Evolutionary conservation across 2,797 vertebrate species (phyloP), one percentile per base, ranked within the genome.

Genomic region (Psittacula derbiana): DNA sequence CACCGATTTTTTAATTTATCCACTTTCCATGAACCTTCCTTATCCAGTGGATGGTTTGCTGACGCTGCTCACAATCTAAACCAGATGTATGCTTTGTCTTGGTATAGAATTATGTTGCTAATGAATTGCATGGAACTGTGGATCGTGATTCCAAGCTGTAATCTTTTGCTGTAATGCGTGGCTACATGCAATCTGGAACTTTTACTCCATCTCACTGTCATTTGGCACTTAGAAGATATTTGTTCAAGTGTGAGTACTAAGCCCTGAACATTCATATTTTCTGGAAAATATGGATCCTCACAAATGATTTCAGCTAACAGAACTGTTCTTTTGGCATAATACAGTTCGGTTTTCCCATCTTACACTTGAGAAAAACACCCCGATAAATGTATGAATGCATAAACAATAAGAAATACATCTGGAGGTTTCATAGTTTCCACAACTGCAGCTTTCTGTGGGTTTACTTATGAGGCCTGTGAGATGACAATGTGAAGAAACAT

Each of bases 361-460:
- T 65, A 47, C 11, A 60, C 53, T 91, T 88, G 28, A 88, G n/a
- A 91, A 94, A 86, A 91, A 80, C 41, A 88, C 19, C 19, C 8
- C 5, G 2, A 90, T 65, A 27, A 82, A 90, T 49, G 44, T 61
- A 93, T 10, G 13, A 92, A 78, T 9, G 15, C 2, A 0, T 53
- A 80, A 88, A 67, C 46, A 72, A 7, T 81, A 91, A 80, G 44
- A 94, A 92, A 76, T 55, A 79, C 87, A 93, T 53, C 92, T 95
- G 92, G 61, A 92, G 62, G 89, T 93, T 95, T 96, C 89, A 66
- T 4, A 66, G 58, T 73, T 91, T 84, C 85, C 80, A 83, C 62
- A 91, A 55, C 58, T 11, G 8, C 23, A 28, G 9, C 18, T 93
- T 91, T 91, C 91, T 90, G 65, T 88, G 89, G 40, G 41, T 90